These are phyloP conservation scores for Amphiprion clarkii DNA, from an alignment of 2,797 vertebrate genomes.

Conservation along the genomic window DNA sequence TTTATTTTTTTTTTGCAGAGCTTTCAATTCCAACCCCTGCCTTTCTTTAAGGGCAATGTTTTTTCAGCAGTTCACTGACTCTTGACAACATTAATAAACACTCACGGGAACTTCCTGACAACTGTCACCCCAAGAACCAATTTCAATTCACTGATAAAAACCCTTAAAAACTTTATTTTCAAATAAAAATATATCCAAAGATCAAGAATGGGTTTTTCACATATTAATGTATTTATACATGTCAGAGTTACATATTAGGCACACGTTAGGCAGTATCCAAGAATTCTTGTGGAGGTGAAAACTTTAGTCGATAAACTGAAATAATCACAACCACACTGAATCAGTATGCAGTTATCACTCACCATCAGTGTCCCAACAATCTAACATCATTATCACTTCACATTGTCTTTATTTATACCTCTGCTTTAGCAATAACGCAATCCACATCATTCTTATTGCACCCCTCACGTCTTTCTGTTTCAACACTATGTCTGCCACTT, in stretches of 20 bases:
- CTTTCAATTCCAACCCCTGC: no score
- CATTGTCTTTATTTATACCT: slow-evolving; percentile 32
- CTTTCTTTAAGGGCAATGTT: neutral
- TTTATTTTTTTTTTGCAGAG: no score
- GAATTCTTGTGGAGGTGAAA: neutral
- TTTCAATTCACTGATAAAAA: neutral
- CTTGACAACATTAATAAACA: neutral
- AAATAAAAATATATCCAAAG: no score
- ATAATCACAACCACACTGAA: slow-evolving; percentile 19
- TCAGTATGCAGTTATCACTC: slow-evolving; percentile 20
- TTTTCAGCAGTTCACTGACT: neutral
- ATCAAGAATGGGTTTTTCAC: neutral
- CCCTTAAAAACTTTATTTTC: neutral
- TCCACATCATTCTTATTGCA: slow-evolving; percentile 14
- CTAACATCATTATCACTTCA: slow-evolving; percentile 26
- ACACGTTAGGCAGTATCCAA: neutral
- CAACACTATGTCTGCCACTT: slow-evolving; percentile 30
- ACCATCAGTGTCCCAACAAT: slow-evolving; percentile 5
- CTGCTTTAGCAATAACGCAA: slow-evolving; percentile 20
- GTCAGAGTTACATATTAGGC: neutral
- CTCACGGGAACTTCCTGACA: neutral
- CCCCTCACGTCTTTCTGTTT: slow-evolving; percentile 15
- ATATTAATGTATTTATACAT: no score
- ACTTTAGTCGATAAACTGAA: neutral
- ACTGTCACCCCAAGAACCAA: neutral